phyloP scores from a whole-genome alignment of 2,113 vertebrate species.

The Microtus richardsoni region DNA sequence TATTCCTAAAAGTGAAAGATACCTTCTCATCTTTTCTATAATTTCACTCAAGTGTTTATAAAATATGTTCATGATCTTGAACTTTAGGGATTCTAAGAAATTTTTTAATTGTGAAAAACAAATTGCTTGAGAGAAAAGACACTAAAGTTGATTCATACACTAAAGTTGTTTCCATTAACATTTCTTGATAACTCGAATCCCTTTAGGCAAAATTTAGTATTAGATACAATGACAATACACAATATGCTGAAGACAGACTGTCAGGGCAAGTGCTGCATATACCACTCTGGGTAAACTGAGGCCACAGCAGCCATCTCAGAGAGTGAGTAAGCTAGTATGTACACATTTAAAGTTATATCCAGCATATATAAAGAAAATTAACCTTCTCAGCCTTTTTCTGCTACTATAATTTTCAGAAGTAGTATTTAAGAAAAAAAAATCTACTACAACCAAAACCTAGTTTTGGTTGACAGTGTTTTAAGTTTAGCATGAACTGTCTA shows the following conservation, averaged over 20 bases:
- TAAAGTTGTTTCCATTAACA: not conserved
- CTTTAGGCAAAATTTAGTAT: not conserved
- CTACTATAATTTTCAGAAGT: slow-evolving; percentile 42
- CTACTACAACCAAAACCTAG: not conserved
- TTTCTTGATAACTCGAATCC: not conserved
- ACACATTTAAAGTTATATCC: not conserved
- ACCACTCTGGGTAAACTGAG: not conserved
- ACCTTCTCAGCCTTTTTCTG: not conserved
- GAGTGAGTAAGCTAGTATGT: not conserved
- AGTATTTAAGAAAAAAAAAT: slow-evolving; percentile 12
- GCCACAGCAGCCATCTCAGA: not conserved
- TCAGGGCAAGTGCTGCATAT: not conserved
- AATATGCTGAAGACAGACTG: not conserved
- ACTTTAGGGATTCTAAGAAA: slow-evolving; percentile 8
- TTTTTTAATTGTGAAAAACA: slow-evolving; percentile 11
- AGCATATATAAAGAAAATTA: not conserved
- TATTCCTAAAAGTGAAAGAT: not conserved
- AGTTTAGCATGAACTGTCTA: not conserved
- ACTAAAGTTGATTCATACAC: not conserved
- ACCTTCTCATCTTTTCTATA: slow-evolving; percentile 21
- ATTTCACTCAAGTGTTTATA: not conserved
- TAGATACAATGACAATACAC: not conserved
- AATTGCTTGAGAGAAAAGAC: not conserved
- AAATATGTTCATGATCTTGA: not conserved
- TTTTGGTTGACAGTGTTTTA: not conserved